Percentiles rank a stretch among this genome's conserved stretches.
phyloP scores from a whole-genome alignment of 2,797 vertebrate species.

The Pangasius larnaudii region DNA sequence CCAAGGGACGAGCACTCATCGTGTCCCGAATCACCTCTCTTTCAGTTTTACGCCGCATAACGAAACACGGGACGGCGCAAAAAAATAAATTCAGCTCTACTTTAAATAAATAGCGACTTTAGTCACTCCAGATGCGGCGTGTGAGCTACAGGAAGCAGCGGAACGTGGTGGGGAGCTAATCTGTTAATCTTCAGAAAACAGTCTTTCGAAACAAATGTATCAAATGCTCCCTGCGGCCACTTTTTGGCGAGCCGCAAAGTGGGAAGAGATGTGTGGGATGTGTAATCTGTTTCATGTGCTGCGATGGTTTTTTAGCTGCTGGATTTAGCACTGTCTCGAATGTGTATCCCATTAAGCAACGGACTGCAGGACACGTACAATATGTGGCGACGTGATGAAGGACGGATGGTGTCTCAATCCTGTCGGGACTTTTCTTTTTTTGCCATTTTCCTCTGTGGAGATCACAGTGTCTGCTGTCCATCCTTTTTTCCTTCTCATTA shows the following conservation, averaged over 20 bases:
- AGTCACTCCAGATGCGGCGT: constrained; percentile 56
- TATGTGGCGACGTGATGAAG: constrained; percentile 43
- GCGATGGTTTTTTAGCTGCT: constrained; percentile 43
- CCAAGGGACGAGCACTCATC: background rate
- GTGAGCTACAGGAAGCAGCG: constrained; percentile 38
- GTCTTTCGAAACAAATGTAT: constrained; percentile 56
- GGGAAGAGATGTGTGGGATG: constrained; percentile 55
- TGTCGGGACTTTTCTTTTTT: background rate
- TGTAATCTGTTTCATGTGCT: constrained; percentile 59
- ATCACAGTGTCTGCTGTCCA: background rate
- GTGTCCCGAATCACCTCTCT: constrained; percentile 15
- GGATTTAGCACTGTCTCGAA: constrained; percentile 50
- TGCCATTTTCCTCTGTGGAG: constrained; percentile 3
- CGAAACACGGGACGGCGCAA: constrained; percentile 47
- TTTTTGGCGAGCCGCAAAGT: constrained; percentile 55
- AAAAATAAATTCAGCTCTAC: constrained; percentile 58
- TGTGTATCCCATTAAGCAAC: constrained; percentile 51
- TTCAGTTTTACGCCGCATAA: constrained; percentile 34
- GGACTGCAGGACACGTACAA: constrained; percentile 41
- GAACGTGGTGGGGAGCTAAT: constrained; percentile 57
- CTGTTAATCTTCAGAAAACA: constrained; percentile 60
- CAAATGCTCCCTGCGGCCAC: constrained; percentile 52
- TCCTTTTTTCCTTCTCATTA: background rate
- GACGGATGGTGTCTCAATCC: constrained; percentile 42
- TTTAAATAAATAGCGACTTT: constrained; percentile 59